phyloP scores from a whole-genome alignment of 2,113 vertebrate species.

The Pseudorasbora parva region DNA sequence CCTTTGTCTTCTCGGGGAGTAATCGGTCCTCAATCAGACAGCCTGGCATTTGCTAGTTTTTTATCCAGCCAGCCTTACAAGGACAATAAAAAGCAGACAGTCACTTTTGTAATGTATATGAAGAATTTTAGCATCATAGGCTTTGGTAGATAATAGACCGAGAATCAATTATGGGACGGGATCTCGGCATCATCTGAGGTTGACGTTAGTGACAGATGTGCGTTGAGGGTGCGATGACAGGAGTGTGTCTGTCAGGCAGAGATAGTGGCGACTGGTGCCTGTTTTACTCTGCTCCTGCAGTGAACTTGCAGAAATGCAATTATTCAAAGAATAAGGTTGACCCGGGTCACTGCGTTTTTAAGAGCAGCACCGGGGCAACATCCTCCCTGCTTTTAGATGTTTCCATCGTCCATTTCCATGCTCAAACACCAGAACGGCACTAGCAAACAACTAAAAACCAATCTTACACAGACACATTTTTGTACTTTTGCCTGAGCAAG shows the following conservation, averaged over 20 bases:
- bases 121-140: background rate
- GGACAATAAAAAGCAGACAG: background rate
- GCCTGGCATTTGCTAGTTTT: too few relatives aligned
- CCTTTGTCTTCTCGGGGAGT: too few relatives aligned
- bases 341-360: background rate
- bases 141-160: background rate
- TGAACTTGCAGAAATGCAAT: background rate
- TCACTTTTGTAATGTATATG: background rate
- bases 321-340: background rate
- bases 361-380: background rate
- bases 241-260: conserved; percentile 3
- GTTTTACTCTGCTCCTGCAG: background rate
- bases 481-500: background rate
- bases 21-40: too few relatives aligned
- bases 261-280: background rate
- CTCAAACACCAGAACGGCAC: background rate
- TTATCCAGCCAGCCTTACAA: too few relatives aligned
- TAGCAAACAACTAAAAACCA: conserved; percentile 18
- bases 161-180: background rate
- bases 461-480: conserved; percentile 2
- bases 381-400: background rate
- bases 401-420: background rate
- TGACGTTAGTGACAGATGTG: background rate
- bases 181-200: background rate
- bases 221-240: background rate